Percentiles rank a stretch among this genome's conserved stretches.
Conservation (phyloP, 1,140 invertebrate genomes). For the Magallana gigas region DNA sequence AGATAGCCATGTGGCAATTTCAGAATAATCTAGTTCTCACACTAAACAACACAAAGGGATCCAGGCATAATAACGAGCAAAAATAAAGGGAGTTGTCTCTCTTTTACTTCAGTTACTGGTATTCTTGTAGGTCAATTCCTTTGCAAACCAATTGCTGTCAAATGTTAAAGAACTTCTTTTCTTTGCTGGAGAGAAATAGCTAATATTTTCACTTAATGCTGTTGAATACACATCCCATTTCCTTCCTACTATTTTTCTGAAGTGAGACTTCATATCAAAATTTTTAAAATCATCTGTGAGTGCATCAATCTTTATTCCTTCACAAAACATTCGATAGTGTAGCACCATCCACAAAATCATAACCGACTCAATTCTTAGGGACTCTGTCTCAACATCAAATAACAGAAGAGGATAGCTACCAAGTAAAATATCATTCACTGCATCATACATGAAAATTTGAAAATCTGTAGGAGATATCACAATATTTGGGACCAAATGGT, state of each 20-base stretch:
- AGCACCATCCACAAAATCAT: constrained; percentile 9
- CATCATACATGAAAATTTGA: constrained; percentile 10
- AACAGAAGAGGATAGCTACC: not conserved
- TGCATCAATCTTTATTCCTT: not conserved
- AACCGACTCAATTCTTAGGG: not conserved
- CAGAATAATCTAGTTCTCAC: too few species aligned
- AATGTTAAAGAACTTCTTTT: not conserved
- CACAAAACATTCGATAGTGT: not conserved
- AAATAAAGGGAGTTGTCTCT: too few species aligned
- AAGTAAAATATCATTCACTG: constrained; percentile 10
- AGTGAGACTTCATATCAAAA: not conserved
- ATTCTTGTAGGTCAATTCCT: not conserved
- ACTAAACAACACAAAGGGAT: too few species aligned
- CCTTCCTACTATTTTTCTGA: not conserved
- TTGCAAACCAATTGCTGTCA: not conserved
- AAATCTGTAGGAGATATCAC: not conserved
- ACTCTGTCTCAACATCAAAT: not conserved
- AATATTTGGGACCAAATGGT: not conserved
- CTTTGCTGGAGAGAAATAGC: not conserved
- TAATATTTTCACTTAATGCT: not conserved
- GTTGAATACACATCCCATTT: not conserved
- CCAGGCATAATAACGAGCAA: too few species aligned
- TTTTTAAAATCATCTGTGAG: not conserved
- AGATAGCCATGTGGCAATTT: too few species aligned
- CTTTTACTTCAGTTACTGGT: not conserved